phyloP scores from a whole-genome alignment of 2,113 vertebrate species.

The Lichenostomus cassidix region DNA sequence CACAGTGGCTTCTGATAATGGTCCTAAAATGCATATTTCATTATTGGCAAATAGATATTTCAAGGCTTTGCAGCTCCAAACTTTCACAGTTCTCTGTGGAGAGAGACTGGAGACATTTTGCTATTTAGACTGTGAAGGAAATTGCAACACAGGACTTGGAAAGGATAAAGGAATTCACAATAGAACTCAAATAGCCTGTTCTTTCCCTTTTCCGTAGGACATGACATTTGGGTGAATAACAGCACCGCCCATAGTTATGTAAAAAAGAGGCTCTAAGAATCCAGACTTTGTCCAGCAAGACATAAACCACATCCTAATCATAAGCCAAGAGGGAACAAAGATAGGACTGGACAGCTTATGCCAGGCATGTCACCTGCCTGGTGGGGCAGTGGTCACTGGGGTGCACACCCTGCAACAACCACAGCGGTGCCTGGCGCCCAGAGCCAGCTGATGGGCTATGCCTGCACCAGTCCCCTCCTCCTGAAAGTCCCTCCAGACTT shows the following conservation, averaged over 20 bases:
- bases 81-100: neutral
- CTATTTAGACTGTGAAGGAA: neutral
- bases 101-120: neutral
- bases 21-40: neutral
- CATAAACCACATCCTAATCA: neutral
- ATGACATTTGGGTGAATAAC: neutral
- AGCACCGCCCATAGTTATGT: neutral
- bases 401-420: neutral
- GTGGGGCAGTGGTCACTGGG: neutral
- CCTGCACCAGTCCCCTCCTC: neutral
- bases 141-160: conserved; percentile 21
- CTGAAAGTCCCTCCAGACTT: neutral
- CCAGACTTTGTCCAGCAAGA: neutral
- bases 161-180: conserved; percentile 6
- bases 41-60: neutral
- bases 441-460: neutral
- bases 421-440: neutral
- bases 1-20: neutral
- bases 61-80: neutral
- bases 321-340: neutral
- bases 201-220: neutral
- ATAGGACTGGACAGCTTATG: neutral
- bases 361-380: neutral
- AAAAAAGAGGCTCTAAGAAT: neutral
- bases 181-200: neutral